Percentiles rank a stretch among this genome's conserved stretches.
phyloP scores from a whole-genome alignment of 2,888 invertebrate genomes.

The Pyrochroa serraticornis region DNA sequence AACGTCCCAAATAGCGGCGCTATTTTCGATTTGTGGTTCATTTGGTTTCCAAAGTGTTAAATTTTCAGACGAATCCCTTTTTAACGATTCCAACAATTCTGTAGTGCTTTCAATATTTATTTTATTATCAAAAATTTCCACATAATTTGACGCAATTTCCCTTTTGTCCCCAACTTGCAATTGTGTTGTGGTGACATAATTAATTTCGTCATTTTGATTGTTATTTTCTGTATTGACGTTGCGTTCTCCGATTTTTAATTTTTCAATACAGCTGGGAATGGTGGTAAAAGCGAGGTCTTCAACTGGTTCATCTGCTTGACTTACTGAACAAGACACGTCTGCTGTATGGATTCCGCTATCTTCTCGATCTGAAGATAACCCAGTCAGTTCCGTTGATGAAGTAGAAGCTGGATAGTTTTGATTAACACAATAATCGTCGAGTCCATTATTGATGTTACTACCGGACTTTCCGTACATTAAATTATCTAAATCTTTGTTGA shows the following conservation, averaged over 20 bases:
- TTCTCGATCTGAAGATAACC: slow-evolving; percentile 68
- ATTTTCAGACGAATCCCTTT: slow-evolving; percentile 53
- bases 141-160: no score
- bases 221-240: slow-evolving; percentile 12
- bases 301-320: slow-evolving; percentile 75
- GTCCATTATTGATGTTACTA: slow-evolving; percentile 67
- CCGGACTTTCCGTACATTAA: slow-evolving; percentile 46
- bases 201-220: slow-evolving; percentile 13
- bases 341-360: slow-evolving; percentile 82
- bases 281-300: slow-evolving; percentile 57
- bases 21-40: slow-evolving; percentile 50
- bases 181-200: slow-evolving; percentile 15
- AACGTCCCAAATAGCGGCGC: no score
- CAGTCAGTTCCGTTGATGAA: slow-evolving; percentile 66
- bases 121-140: slow-evolving; percentile 28
- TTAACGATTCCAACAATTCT: slow-evolving; percentile 57
- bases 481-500: slow-evolving; percentile 57
- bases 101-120: slow-evolving; percentile 47
- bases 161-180: slow-evolving; percentile 22
- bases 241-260: slow-evolving; percentile 40
- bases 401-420: slow-evolving; percentile 63
- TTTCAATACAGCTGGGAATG: slow-evolving; percentile 50
- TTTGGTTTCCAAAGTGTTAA: slow-evolving; percentile 38
- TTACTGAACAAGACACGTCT: slow-evolving; percentile 75
- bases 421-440: slow-evolving; percentile 57